A percentile compares a stretch with the other conserved stretches of the same genome.
Conservation (phyloP, 2,113 vertebrate genomes). For the Hiodon alosoides region DNA sequence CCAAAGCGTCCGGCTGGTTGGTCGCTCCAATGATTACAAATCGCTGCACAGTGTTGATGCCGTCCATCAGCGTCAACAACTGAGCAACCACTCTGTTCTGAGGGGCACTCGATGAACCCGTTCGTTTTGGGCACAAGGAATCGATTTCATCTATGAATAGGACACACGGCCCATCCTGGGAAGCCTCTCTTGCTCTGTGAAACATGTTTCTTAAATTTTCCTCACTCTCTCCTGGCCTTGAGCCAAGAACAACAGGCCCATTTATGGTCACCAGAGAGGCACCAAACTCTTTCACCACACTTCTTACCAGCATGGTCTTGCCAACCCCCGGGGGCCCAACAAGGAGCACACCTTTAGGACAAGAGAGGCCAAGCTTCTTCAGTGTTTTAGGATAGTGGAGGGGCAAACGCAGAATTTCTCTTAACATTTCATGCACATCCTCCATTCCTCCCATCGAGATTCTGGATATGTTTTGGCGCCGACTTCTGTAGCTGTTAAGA, state of each 20-base stretch:
- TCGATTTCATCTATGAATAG: constrained; percentile 92
- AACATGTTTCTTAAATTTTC: constrained; percentile 76
- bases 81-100: constrained; percentile 87
- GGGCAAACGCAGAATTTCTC: constrained; percentile 73
- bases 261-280: constrained; percentile 70
- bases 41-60: constrained; percentile 52
- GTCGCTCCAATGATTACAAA: constrained; percentile 80
- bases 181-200: constrained; percentile 61
- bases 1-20: constrained; percentile 78
- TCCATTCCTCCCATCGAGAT: constrained; percentile 65
- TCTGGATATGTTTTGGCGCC: constrained; percentile 17
- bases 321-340: constrained; percentile 85
- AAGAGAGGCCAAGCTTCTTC: constrained; percentile 63
- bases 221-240: constrained; percentile 87
- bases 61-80: constrained; percentile 85
- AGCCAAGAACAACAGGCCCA: constrained; percentile 75
- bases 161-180: constrained; percentile 69
- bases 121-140: constrained; percentile 78
- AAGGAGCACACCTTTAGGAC: constrained; percentile 77
- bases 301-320: constrained; percentile 76
- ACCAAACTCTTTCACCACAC: constrained; percentile 67
- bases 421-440: constrained; percentile 57
- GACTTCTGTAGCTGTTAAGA: constrained; percentile 44
- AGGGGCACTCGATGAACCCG: constrained; percentile 48
- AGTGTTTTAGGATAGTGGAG: constrained; percentile 71